Evolutionary conservation across 2,113 vertebrate genomes (phyloP).

Genomic region (Triplophysa rosa): DNA sequence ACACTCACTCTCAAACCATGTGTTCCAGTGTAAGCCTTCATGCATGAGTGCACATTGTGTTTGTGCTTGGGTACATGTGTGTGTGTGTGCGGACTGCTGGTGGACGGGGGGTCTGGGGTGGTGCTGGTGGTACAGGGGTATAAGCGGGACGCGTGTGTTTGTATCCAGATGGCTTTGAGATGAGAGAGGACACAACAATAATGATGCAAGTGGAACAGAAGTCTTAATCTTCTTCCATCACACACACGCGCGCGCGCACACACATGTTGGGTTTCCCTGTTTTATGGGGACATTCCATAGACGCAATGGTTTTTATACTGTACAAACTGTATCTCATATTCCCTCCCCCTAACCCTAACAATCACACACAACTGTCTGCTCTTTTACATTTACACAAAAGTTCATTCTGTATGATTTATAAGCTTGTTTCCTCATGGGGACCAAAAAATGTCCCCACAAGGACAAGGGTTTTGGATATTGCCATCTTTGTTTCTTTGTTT

Average conservation of each 20-base stretch:
- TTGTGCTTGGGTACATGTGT: slow-evolving; percentile 29
- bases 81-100: slow-evolving; percentile 21
- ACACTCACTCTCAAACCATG: slow-evolving; percentile 26
- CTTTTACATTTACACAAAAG: too few species aligned
- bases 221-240: slow-evolving; percentile 71
- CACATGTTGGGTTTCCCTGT: too few species aligned
- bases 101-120: slow-evolving; percentile 8
- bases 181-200: slow-evolving; percentile 67
- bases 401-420: too few species aligned
- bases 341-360: too few species aligned
- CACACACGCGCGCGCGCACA: slow-evolving; percentile 63
- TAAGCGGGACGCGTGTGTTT: slow-evolving; percentile 38
- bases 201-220: slow-evolving; percentile 80
- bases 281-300: too few species aligned
- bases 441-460: too few species aligned
- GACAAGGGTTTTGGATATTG: too few species aligned
- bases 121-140: slow-evolving; percentile 38
- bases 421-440: too few species aligned
- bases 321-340: too few species aligned
- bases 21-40: slow-evolving; percentile 29
- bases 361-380: too few species aligned
- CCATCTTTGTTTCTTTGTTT: too few species aligned
- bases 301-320: too few species aligned
- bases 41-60: slow-evolving; percentile 45
- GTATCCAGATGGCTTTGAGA: slow-evolving; percentile 74